phyloP scores from a whole-genome alignment of 2,113 vertebrate genomes.

The Sigmodon hispidus region DNA sequence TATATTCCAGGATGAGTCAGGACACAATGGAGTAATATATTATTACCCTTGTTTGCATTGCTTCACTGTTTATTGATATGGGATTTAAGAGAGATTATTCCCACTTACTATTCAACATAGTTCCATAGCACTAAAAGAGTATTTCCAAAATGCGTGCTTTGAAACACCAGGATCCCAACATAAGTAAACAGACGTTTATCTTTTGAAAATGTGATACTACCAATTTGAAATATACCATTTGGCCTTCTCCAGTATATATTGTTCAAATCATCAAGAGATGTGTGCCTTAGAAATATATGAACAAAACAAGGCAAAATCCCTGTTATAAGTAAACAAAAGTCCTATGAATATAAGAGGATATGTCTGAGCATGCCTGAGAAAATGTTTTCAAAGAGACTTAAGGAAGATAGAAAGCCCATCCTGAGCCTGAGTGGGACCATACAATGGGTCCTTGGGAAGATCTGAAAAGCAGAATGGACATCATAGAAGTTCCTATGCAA shows the following conservation, averaged over 20 bases:
- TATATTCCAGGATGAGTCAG: not conserved
- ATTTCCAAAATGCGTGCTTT: conserved; percentile 1
- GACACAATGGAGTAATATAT: not conserved
- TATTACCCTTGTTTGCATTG: not conserved
- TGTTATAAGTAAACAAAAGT: not conserved
- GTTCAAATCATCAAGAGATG: not conserved
- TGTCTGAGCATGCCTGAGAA: not conserved
- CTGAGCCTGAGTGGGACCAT: not conserved
- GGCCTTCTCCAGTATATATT: not conserved
- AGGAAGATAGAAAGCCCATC: not conserved
- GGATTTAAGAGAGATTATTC: not conserved
- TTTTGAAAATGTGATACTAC: not conserved
- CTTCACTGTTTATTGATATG: not conserved
- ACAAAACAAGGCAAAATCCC: not conserved
- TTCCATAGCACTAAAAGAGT: not conserved
- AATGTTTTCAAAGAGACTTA: not conserved
- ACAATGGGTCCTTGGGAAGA: not conserved
- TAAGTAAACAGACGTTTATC: conserved; percentile 13
- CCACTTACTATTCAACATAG: not conserved
- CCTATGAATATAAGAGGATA: not conserved
- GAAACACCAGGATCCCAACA: conserved; percentile 11
- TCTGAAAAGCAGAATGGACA: not conserved
- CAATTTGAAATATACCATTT: not conserved
- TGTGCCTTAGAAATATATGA: not conserved
- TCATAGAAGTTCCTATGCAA: not conserved